Percentiles rank a stretch among this genome's conserved stretches.
Evolutionary conservation across 2,797 vertebrate species (phyloP).

Genomic region (Pseudochirops corinnae): DNA sequence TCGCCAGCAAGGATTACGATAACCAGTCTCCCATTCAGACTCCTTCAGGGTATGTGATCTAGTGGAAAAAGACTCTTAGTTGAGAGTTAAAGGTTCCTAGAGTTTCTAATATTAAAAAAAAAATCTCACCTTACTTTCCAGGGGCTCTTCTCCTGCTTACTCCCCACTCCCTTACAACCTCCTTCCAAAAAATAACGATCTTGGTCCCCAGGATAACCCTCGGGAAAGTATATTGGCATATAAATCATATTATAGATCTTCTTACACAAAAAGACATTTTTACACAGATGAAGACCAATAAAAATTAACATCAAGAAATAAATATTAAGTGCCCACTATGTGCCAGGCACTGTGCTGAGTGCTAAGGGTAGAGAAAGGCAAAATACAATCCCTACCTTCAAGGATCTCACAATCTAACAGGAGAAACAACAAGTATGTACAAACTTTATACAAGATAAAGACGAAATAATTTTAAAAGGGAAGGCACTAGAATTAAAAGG

Average conservation of each 20-base stretch:
- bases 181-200: not conserved
- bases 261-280: not conserved
- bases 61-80: not conserved
- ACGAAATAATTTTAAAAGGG: not conserved
- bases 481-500: not conserved
- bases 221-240: not conserved
- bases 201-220: not conserved
- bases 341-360: not conserved
- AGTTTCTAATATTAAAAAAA: not conserved
- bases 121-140: not conserved
- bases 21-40: not conserved
- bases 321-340: not conserved
- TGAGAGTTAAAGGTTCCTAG: not conserved
- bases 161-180: not conserved
- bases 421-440: not conserved
- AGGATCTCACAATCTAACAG: not conserved
- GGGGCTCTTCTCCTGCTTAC: not conserved
- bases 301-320: not conserved
- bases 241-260: not conserved
- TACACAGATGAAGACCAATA: not conserved
- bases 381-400: not conserved
- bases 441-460: not conserved
- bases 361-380: not conserved
- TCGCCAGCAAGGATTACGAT: not conserved
- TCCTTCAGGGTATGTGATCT: not conserved